phyloP scores from a whole-genome alignment of 1,140 invertebrate species.

The Trichonephila inaurata region DNA sequence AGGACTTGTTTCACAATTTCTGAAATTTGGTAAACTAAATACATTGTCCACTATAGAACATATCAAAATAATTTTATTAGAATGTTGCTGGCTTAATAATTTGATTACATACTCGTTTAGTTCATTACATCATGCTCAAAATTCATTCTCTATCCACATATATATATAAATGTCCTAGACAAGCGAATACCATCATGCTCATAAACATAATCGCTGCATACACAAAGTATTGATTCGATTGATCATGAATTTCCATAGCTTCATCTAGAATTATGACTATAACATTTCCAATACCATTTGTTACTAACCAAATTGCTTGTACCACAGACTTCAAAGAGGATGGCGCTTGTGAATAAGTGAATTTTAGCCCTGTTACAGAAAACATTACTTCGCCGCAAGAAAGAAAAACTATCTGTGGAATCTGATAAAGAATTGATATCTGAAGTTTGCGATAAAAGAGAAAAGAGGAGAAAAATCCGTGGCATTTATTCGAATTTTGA shows the following conservation, averaged over 20 bases:
- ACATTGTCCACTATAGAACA: too few relatives aligned
- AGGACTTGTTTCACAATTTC: too few relatives aligned
- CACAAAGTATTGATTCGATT: constrained; percentile 93
- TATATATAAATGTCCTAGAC: constrained; percentile 85
- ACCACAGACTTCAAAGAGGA: constrained; percentile 94
- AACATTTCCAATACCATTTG: constrained; percentile 91
- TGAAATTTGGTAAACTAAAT: too few relatives aligned
- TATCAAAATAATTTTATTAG: too few relatives aligned
- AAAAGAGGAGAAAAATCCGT: not conserved
- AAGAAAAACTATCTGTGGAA: constrained; percentile 89
- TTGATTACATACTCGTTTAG: too few relatives aligned
- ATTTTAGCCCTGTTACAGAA: constrained; percentile 93
- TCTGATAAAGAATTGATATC: not conserved
- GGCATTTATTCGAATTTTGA: not conserved
- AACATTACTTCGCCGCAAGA: constrained; percentile 93
- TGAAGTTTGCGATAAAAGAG: not conserved
- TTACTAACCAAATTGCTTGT: constrained; percentile 92
- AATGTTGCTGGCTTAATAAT: too few relatives aligned
- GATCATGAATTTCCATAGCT: constrained; percentile 59
- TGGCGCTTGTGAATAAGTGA: constrained; percentile 93
- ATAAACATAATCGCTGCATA: constrained; percentile 92
- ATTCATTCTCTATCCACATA: constrained; percentile 78
- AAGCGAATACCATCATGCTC: constrained; percentile 90
- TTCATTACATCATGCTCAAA: not conserved
- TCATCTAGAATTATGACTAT: constrained; percentile 79